Base-by-base conservation (phyloP, 2,888 invertebrate species). In the Dynastes hyllus region DNA sequence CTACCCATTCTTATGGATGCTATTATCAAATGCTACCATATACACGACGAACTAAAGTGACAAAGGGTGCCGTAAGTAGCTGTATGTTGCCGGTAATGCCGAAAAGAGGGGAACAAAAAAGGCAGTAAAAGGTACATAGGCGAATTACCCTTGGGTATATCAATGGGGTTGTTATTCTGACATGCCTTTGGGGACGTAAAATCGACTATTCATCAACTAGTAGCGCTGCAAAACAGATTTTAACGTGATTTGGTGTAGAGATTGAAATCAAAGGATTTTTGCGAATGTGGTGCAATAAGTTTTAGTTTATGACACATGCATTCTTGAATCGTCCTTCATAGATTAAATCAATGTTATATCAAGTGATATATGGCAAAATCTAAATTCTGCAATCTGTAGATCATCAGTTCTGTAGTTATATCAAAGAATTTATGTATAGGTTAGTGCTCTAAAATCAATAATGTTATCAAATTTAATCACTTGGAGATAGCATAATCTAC, bases 131-230 rank as follows among this genome's bases (percentile, higher is more conserved):
- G 82, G 81, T 82, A 83, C 83, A 83, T 78, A 80, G 80, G 78
- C 78, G 81, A 83, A 83, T 83, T 83, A 82, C 83, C 83, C 84
- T 70, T 53, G 83, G 81, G 82, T 83, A 81, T 81, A 83, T 83
- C 82, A 81, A 71, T 80, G 79, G 82, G 81, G 80, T 81, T 82
- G 81, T 81, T 81, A 81, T 77, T 80, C 80, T 81, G 81, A 82
- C 79, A 80, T 66, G 82, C 79, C 82, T 79, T 80, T 61, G 29
- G 82, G 82, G 83, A 82, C 79, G 55, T 51, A 69, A 80, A 81
- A 82, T 83, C 82, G 80, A 77, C 82, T 78, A 81, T 82, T 81
- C 81, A 81, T 79, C 80, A 70, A 80, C 73, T 79, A 53, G 66
- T 70, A 78, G 67, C 69, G 50, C 67, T 73, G 78, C 53, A 63